A percentile compares a stretch with the other conserved stretches of the same genome.
phyloP scores from a whole-genome alignment of 2,113 vertebrate genomes.

The Reinhardtius hippoglossoides region DNA sequence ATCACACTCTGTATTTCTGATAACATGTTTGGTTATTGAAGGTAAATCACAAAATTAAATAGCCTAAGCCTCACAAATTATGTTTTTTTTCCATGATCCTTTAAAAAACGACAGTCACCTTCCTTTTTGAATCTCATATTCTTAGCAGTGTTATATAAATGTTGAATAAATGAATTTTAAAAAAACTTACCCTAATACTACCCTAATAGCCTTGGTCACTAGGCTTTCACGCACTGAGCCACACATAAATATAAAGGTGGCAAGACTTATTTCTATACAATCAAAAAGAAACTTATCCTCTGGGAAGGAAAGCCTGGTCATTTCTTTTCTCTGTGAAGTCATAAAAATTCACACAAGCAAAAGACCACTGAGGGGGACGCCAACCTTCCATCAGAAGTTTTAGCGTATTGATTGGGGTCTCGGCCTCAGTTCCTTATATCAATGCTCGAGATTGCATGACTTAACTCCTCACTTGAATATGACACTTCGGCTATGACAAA shows the following conservation, averaged over 20 bases:
- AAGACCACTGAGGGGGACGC: not conserved
- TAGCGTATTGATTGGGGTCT: constrained; percentile 19
- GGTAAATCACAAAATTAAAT: not conserved
- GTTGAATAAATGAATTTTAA: not conserved
- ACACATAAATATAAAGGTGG: not conserved
- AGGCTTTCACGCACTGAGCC: not conserved
- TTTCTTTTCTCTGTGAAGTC: constrained; percentile 7
- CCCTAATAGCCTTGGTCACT: no score
- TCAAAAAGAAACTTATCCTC: constrained; percentile 3
- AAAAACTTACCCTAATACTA: not conserved
- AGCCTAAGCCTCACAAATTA: not conserved
- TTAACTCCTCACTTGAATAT: constrained; percentile 20
- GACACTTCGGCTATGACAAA: constrained; percentile 16
- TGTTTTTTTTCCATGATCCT: not conserved
- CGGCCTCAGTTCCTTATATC: constrained; percentile 2
- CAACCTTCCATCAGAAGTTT: constrained; percentile 11
- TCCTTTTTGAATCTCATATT: not conserved
- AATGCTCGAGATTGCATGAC: constrained; percentile 5
- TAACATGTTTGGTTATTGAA: not conserved
- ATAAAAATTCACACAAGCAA: constrained; percentile 1
- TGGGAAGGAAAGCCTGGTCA: constrained; percentile 6
- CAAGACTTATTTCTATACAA: constrained; percentile 22
- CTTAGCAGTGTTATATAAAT: not conserved
- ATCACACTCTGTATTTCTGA: not conserved
- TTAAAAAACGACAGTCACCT: not conserved